Base-by-base conservation (phyloP, 2,888 invertebrate genomes). In the Megastigmus dorsalis region DNA sequence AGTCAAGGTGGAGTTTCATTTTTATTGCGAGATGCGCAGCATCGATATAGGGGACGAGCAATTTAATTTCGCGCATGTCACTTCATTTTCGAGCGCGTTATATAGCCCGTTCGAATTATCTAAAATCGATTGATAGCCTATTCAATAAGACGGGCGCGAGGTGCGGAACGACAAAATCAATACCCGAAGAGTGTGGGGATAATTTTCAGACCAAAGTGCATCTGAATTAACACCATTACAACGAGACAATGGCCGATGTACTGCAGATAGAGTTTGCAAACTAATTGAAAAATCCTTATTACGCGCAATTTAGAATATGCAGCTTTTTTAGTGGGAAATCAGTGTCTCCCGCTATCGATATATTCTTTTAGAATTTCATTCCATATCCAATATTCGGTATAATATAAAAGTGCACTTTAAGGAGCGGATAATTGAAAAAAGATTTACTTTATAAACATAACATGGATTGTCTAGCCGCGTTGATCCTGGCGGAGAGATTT, bases 91-190 rank as follows among this genome's bases (percentile, higher is more conserved):
- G n/a, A n/a, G n/a, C n/a, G 20, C 5, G 30, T 15, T 45, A 20
- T 62, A 6, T 28, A 5, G 10, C 30, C 33, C 15, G 7, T 59
- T n/a, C n/a, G 26, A 45, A 45, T 33, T 62, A 62, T 48, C 62
- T 48, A 48, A 62, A 62, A 48, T 62, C 62, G 62, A 62, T 62
- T 30, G 41, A 28, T 18, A 5, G 28, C 10, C 43, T 10, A 30
- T 20, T 55, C 30, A 28, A 45, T 62, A 48, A 62, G 62, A 62
- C 15, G 45, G 7, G 18, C 48, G n/a, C 26, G 33, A 33, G 18
- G n/a, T n/a, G n/a, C n/a, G n/a, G n/a, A 18, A n/a, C 18, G 43
- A 43, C 45, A 60, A 60, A 60, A 60, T 45, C 60, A n/a, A 41
- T 59, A 38, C 15, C 36, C 7, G 13, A 36, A 33, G 9, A 6